Percentiles rank a stretch among this genome's conserved stretches.
Conservation (phyloP, 2,113 vertebrate genomes). For the Vimba vimba region DNA sequence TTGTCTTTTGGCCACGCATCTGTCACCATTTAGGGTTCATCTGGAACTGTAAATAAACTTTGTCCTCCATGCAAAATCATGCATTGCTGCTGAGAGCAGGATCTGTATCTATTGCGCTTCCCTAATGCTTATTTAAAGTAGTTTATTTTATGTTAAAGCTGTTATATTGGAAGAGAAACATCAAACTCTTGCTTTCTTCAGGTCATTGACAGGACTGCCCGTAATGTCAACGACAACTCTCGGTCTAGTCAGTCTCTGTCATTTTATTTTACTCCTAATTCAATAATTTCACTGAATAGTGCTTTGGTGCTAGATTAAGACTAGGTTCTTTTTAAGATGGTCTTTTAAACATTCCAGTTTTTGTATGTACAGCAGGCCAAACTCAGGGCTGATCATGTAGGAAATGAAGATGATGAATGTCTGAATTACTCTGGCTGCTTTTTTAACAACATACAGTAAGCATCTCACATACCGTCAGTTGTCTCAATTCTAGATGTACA, state of each 20-base stretch:
- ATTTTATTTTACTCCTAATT: not conserved
- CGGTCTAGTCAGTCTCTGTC: not conserved
- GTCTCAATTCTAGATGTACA: not conserved
- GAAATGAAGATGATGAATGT: conserved; percentile 40
- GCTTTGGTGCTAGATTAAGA: conserved; percentile 50
- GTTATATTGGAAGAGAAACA: conserved; percentile 9
- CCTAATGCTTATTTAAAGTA: conserved; percentile 37
- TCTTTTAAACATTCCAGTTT: conserved; percentile 68
- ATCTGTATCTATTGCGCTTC: conserved; percentile 16
- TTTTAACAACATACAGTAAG: not conserved
- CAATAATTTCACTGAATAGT: conserved; percentile 54
- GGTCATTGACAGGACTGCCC: conserved; percentile 9
- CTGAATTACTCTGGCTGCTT: conserved; percentile 4
- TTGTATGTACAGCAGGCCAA: conserved; percentile 59
- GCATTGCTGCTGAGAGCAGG: conserved; percentile 37
- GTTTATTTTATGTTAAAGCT: conserved; percentile 16
- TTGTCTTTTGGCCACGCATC: not conserved
- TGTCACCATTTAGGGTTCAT: not conserved
- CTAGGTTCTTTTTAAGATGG: conserved; percentile 39
- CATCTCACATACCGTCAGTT: not conserved
- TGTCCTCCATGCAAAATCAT: conserved; percentile 15
- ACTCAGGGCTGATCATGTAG: conserved; percentile 57
- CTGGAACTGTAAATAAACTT: conserved; percentile 10
- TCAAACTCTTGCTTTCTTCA: not conserved
- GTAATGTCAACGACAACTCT: not conserved